These are phyloP conservation scores for Darevskia mixta DNA, from an alignment of 2,797 vertebrate genomes.

Conservation along the genomic window DNA sequence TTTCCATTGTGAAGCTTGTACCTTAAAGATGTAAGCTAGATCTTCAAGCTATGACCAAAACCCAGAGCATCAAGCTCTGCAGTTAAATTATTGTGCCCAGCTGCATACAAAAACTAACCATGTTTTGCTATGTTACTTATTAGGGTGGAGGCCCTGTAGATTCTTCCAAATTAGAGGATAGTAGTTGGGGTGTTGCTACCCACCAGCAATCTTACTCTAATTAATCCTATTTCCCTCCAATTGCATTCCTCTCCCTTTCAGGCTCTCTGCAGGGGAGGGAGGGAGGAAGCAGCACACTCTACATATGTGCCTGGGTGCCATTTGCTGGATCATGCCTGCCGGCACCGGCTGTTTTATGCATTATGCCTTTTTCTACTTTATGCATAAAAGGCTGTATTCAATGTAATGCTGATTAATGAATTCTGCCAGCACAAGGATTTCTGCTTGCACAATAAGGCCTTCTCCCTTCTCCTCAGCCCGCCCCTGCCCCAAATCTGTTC, in stretches of 20 bases:
- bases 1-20: neutral
- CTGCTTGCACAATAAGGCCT: too few relatives aligned
- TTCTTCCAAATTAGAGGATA: neutral
- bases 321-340: neutral
- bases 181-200: neutral
- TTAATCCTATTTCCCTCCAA: neutral
- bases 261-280: neutral
- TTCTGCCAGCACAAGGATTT: too few relatives aligned
- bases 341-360: neutral
- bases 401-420: too few relatives aligned
- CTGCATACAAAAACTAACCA: neutral
- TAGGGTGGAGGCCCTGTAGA: neutral
- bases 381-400: neutral
- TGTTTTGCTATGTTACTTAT: neutral
- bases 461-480: too few relatives aligned
- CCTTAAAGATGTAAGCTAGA: neutral
- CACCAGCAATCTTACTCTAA: neutral
- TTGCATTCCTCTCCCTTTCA: neutral
- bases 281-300: neutral
- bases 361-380: neutral
- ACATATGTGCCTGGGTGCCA: neutral
- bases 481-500: too few relatives aligned
- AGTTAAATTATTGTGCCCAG: neutral
- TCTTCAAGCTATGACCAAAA: neutral
- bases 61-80: neutral